phyloP scores from a whole-genome alignment of 2,797 vertebrate species.

The Cynodonichthys magdalenae region DNA sequence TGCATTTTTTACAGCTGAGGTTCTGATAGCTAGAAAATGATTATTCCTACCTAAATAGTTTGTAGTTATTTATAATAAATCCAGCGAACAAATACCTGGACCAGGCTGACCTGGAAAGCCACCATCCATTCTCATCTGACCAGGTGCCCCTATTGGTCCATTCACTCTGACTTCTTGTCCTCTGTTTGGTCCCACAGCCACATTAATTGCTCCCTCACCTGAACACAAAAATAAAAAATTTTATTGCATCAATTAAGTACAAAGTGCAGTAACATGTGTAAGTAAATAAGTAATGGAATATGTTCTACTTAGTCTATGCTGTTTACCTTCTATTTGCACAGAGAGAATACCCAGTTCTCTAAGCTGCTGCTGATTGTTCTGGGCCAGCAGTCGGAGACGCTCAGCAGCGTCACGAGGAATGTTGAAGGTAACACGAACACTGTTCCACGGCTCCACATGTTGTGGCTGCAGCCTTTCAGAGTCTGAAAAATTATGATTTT shows the following conservation, averaged over 20 bases:
- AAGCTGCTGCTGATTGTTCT: constrained; percentile 98
- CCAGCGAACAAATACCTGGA: constrained; percentile 80
- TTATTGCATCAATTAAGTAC: neutral
- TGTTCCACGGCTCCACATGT: constrained; percentile 97
- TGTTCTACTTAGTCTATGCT: neutral
- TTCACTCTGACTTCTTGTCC: constrained; percentile 95
- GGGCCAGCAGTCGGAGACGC: constrained; percentile 91
- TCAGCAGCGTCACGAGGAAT: constrained; percentile 98
- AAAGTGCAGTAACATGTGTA: neutral
- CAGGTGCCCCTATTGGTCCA: constrained; percentile 88
- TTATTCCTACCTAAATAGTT: constrained; percentile 1
- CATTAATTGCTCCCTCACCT: constrained; percentile 98
- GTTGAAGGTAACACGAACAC: constrained; percentile 97
- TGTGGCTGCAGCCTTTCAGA: constrained; percentile 85
- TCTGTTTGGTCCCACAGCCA: constrained; percentile 90
- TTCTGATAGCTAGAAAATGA: neutral
- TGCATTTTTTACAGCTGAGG: neutral
- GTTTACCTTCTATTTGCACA: constrained; percentile 95
- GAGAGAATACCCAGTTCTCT: constrained; percentile 97
- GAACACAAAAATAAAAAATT: constrained; percentile 31
- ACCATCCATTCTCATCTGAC: constrained; percentile 89
- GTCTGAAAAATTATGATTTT: constrained; percentile 69
- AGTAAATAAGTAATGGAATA: neutral
- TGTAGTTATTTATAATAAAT: neutral
- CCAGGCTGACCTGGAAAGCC: constrained; percentile 89